Evolutionary conservation across 2,797 vertebrate species (phyloP), one percentile per base, ranked within the genome.

Genomic region (Neopelma chrysocephalum): DNA sequence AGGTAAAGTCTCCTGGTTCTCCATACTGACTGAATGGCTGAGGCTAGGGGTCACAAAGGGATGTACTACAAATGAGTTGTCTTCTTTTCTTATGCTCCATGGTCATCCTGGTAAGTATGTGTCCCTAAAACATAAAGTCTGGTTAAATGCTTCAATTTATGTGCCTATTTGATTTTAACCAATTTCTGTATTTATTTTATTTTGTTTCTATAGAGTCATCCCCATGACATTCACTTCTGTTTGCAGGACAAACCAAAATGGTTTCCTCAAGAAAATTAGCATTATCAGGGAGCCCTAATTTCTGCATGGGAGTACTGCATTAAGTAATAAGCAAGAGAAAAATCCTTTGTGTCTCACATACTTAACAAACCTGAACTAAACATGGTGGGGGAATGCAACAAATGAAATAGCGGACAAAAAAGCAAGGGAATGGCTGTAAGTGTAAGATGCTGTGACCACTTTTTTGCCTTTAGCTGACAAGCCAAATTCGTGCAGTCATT

Each of bases 1-100:
- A 45, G 82, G 96, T 87, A 76, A 96, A 94, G 82, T 58, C 53
- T 93, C n/a, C 53, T 89, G 87, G 57, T 38, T 93, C 40, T 90
- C 88, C 88, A 58, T 56, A 72, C 50, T 92, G 76, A 90, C 32
- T 91, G 81, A 93, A 92, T 58, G 54, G 47, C 42, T 29, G 93
- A 62, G 58, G 56, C 78, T 90, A 47, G 13, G 29, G 73, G 78
- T 95, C 85, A 93, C 86, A 89, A 71, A 96, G 45, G 47, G 61
- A 85, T 19, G 15, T 48, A 84, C 70, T 72, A 94, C 19, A 51
- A 93, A 94, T 94, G 53, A 92, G 40, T 9, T 89, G 10, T 60
- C 36, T 92, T 95, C 54, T 81, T 89, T 87, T 92, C 82, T 71
- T 58, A 70, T 71, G 58, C 36, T 57, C 54, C 56, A 20, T 62